A percentile compares a stretch with the other conserved stretches of the same genome.
These are phyloP conservation scores for Leptosomus discolor DNA, from an alignment of 2,113 vertebrate species.

Conservation along the genomic window DNA sequence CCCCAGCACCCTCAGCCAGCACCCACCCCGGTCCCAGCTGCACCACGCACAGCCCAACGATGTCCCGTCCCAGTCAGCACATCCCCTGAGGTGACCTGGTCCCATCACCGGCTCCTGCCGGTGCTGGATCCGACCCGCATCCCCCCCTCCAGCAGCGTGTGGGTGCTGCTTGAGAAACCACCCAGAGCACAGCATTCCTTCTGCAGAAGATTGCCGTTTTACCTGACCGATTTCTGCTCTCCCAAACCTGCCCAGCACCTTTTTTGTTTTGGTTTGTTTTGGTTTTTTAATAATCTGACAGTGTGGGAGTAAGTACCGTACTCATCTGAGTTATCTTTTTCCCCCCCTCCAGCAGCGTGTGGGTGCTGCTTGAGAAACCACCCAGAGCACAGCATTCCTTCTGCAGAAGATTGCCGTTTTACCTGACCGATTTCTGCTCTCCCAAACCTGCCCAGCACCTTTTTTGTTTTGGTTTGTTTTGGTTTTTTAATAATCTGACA, in stretches of 20 bases:
- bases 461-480: neutral
- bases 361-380: neutral
- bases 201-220: neutral
- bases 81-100: rapidly evolving
- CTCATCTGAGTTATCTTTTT: neutral
- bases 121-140: neutral
- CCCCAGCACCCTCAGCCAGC: neutral
- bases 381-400: neutral
- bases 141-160: rapidly evolving
- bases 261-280: neutral
- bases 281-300: neutral
- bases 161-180: neutral
- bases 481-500: neutral
- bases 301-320: neutral
- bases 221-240: neutral
- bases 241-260: neutral
- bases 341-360: rapidly evolving
- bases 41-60: rapidly evolving
- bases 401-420: neutral
- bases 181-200: neutral
- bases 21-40: neutral
- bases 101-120: rapidly evolving
- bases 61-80: rapidly evolving
- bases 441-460: neutral
- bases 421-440: neutral